These are phyloP conservation scores for Centropus bengalensis DNA, from an alignment of 2,113 vertebrate genomes.

Conservation along the genomic window DNA sequence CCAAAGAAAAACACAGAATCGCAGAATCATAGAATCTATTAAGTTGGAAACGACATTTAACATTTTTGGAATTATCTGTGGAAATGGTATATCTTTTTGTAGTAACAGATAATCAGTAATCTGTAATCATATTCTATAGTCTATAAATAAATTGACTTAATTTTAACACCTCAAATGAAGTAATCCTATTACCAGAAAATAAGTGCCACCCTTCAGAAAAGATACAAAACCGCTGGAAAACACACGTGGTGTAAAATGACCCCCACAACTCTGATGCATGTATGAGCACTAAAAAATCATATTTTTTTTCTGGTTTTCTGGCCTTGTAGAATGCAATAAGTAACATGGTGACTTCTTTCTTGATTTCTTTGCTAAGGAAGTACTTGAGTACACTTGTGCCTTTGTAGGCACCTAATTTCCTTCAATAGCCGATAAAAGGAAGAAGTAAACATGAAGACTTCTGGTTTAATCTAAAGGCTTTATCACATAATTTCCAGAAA, in stretches of 20 bases:
- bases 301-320: background rate
- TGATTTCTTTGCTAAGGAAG: background rate
- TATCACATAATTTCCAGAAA: background rate
- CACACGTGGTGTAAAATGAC: background rate
- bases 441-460: background rate
- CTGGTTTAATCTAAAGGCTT: background rate
- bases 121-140: background rate
- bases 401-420: background rate
- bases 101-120: background rate
- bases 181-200: background rate
- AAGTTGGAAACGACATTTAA: background rate
- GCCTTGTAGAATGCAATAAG: background rate
- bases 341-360: background rate
- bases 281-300: background rate
- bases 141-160: background rate
- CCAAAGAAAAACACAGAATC: background rate
- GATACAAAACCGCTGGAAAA: background rate
- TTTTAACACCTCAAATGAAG: background rate
- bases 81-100: background rate
- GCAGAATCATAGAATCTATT: background rate
- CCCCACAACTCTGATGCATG: background rate
- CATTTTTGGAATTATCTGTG: background rate
- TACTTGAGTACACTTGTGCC: background rate
- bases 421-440: background rate
- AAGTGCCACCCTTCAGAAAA: background rate